Evolutionary conservation across 30 jellyfish, hydroid and myxozoan species (phyloP).

Genomic region (Kudoa iwatai): DNA sequence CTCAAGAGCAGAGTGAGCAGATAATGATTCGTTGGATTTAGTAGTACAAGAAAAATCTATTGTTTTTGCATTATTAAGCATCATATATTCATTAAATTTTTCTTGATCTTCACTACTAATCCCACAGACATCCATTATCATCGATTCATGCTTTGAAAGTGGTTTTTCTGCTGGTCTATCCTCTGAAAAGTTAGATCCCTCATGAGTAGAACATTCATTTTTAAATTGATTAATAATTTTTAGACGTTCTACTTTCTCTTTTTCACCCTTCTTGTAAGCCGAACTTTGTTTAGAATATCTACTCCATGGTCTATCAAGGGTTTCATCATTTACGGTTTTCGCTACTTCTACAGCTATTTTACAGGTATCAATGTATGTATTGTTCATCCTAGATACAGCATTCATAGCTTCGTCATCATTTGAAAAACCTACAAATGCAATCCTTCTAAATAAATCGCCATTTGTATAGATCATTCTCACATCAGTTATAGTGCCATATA

Average conservation of each 20-base stretch:
- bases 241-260: slow-evolving; percentile 15
- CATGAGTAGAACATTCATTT: too few relatives aligned
- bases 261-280: slow-evolving; percentile 9
- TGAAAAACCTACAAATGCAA: slow-evolving; percentile 63
- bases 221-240: slow-evolving; percentile 16
- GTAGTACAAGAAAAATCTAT: too few relatives aligned
- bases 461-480: slow-evolving; percentile 21
- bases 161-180: too few relatives aligned
- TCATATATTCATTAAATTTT: too few relatives aligned
- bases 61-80: too few relatives aligned
- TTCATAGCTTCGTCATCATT: slow-evolving; percentile 11
- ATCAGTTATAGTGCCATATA: slow-evolving; percentile 46
- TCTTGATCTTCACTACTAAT: too few relatives aligned
- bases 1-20: too few relatives aligned
- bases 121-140: too few relatives aligned
- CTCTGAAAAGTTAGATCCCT: too few relatives aligned
- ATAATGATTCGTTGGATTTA: too few relatives aligned
- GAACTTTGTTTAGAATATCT: slow-evolving; percentile 38
- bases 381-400: slow-evolving; percentile 12
- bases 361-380: slow-evolving; percentile 24
- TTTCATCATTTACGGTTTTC: slow-evolving; percentile 31
- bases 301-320: slow-evolving; percentile 90
- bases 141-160: too few relatives aligned
- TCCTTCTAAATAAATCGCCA: slow-evolving; percentile 35
- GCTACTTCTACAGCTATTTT: slow-evolving; percentile 29